Evolutionary conservation across 2,113 vertebrate genomes (phyloP).

Genomic region (Pelusios castaneus): DNA sequence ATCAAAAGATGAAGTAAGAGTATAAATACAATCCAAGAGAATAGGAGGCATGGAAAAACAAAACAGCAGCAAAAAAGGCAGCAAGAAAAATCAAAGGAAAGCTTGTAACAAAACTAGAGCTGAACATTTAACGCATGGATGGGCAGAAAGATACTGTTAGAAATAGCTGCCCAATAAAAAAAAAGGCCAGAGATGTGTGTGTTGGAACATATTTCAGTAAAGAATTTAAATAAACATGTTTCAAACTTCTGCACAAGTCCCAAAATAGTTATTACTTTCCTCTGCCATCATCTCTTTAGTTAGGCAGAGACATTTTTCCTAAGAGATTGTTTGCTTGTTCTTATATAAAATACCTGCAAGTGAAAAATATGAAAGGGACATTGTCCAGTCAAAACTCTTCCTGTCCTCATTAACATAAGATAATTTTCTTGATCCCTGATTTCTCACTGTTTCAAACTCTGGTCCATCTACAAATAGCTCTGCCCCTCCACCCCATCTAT

Average conservation of each 20-base stretch:
- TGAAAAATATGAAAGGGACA: background rate
- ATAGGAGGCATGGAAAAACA: background rate
- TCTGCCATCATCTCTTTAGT: background rate
- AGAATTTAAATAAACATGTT: background rate
- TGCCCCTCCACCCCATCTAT: background rate
- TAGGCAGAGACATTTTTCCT: background rate
- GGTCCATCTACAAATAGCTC: background rate
- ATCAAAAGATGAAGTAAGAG: background rate
- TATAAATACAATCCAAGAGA: background rate
- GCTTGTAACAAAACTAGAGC: background rate
- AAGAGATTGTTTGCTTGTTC: background rate
- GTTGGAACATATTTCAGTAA: background rate
- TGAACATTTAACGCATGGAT: background rate
- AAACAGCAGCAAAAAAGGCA: background rate
- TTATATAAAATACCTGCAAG: background rate
- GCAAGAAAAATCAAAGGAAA: background rate
- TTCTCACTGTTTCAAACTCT: background rate
- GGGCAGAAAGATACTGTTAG: background rate
- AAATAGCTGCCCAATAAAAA: background rate
- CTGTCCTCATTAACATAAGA: background rate
- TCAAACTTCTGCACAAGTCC: background rate
- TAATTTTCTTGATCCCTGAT: background rate
- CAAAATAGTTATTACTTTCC: background rate
- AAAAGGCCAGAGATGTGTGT: background rate
- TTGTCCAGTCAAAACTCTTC: background rate